Evolutionary conservation across 2,113 vertebrate genomes (phyloP).

Genomic region (Brachypodius melanocephalos): DNA sequence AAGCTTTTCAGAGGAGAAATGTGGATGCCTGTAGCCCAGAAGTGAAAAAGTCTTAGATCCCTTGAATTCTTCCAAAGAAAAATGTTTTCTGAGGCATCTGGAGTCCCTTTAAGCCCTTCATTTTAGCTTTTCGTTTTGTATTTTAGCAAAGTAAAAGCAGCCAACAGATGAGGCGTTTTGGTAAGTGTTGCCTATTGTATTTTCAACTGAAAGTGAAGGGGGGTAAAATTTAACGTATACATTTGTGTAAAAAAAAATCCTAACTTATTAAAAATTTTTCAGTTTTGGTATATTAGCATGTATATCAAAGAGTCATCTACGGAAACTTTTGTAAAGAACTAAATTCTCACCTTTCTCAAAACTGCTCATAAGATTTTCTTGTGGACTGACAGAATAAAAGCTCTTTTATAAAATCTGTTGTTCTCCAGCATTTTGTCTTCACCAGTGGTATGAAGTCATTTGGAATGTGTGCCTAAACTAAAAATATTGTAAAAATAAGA

Average conservation of each 20-base stretch:
- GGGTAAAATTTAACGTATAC: constrained; percentile 51
- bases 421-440: neutral
- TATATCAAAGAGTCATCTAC: constrained; percentile 42
- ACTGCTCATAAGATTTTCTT: constrained; percentile 29
- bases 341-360: constrained; percentile 62
- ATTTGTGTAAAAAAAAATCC: constrained; percentile 41
- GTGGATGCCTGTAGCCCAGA: neutral
- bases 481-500: neutral
- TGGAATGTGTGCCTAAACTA: neutral
- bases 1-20: neutral
- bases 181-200: constrained; percentile 57
- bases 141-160: constrained; percentile 30
- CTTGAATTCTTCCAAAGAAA: constrained; percentile 29
- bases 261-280: constrained; percentile 56
- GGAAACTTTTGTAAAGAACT: constrained; percentile 73
- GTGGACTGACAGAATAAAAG: constrained; percentile 28
- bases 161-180: constrained; percentile 30
- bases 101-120: constrained; percentile 50
- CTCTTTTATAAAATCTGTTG: constrained; percentile 31
- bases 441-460: neutral
- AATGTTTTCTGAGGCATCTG: constrained; percentile 52
- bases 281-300: constrained; percentile 68
- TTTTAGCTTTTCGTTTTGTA: constrained; percentile 30
- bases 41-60: neutral
- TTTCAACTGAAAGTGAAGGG: constrained; percentile 57